phyloP scores from a whole-genome alignment of 2,888 invertebrate species.

The Ormyrus nitidulus region DNA sequence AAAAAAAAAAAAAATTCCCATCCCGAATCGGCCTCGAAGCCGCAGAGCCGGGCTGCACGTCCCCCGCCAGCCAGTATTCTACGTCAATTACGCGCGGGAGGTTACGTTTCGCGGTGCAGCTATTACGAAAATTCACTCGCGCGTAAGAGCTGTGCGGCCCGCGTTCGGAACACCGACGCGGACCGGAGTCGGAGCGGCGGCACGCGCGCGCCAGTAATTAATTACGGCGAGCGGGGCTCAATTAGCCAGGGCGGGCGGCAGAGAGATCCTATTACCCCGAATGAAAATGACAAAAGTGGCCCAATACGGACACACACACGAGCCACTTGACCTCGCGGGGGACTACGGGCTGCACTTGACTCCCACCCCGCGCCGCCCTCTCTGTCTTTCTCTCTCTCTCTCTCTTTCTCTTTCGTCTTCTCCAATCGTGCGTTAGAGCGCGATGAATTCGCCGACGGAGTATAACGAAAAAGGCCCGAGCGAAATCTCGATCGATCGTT shows the following conservation, averaged over 20 bases:
- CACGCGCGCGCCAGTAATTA: not conserved
- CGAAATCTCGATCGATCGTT: slow-evolving; percentile 33
- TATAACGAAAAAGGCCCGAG: not conserved
- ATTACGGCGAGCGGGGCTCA: not conserved
- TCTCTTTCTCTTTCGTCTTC: not conserved
- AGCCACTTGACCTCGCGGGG: slow-evolving; percentile 31
- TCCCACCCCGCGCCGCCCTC: not conserved
- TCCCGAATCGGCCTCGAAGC: too few species aligned
- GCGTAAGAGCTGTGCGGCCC: too few species aligned
- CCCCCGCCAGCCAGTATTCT: too few species aligned
- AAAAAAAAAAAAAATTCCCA: too few species aligned
- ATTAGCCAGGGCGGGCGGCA: not conserved
- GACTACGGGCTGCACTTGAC: slow-evolving; percentile 21
- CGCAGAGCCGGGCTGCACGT: too few species aligned
- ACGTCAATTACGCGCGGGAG: too few species aligned
- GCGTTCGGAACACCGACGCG: too few species aligned
- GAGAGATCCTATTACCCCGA: not conserved
- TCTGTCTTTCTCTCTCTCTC: not conserved
- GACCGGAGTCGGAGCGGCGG: too few species aligned
- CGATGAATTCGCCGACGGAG: not conserved
- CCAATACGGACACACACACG: not conserved
- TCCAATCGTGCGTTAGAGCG: not conserved
- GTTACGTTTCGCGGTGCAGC: too few species aligned
- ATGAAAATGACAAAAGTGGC: slow-evolving; percentile 5
- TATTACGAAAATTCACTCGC: too few species aligned